These are phyloP conservation scores for Sinocyclocheilus maitianheensis DNA, from an alignment of 2,113 vertebrate genomes.

Conservation along the genomic window DNA sequence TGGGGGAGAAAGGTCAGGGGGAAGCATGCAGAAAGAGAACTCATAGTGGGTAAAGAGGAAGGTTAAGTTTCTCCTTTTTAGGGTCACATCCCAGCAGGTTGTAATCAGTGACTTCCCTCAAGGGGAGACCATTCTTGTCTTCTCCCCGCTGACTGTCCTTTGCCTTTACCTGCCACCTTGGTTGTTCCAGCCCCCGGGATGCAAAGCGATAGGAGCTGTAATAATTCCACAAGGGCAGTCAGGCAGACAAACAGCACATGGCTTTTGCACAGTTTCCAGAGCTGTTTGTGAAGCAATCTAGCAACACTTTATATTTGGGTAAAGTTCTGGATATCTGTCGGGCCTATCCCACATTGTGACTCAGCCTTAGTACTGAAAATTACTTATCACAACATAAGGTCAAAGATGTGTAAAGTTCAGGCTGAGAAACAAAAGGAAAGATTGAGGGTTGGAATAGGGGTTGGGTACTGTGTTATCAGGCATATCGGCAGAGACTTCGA, in stretches of 20 bases:
- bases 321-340: neutral
- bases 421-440: slow-evolving; percentile 46
- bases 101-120: slow-evolving; percentile 47
- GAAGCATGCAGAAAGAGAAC: neutral
- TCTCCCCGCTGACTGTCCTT: slow-evolving; percentile 43
- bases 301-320: neutral
- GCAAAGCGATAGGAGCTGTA: slow-evolving; percentile 61
- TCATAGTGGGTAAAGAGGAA: neutral
- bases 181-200: slow-evolving; percentile 52
- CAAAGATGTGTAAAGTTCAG: neutral
- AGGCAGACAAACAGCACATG: slow-evolving; percentile 69
- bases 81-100: slow-evolving; percentile 48
- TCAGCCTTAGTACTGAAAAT: neutral
- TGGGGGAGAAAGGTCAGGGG: neutral
- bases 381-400: neutral
- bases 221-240: slow-evolving; percentile 75
- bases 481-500: slow-evolving; percentile 36
- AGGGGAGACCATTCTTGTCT: slow-evolving; percentile 45
- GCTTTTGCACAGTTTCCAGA: slow-evolving; percentile 62
- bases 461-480: slow-evolving; percentile 7
- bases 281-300: slow-evolving; percentile 21
- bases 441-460: neutral
- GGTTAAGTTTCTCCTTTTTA: slow-evolving; percentile 1
- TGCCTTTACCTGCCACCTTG: slow-evolving; percentile 2
- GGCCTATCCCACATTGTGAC: neutral